These are phyloP conservation scores for Salmo trutta DNA, from an alignment of 2,797 vertebrate species.

Conservation along the genomic window DNA sequence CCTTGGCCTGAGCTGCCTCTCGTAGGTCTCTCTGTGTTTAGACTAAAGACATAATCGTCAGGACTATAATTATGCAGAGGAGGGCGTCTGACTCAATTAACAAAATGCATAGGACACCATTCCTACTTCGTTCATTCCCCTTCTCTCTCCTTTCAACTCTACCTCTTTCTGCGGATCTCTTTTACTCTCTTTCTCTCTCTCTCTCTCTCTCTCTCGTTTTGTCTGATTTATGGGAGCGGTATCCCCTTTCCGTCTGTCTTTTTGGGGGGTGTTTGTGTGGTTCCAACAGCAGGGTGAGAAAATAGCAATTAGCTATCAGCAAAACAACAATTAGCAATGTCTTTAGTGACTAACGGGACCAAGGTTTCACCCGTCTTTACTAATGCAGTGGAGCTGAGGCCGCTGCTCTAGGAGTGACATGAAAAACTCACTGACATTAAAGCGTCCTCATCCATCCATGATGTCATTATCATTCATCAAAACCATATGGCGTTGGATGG, in stretches of 20 bases:
- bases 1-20: not conserved
- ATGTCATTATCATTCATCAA: constrained; percentile 67
- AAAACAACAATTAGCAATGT: constrained; percentile 75
- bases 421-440: not conserved
- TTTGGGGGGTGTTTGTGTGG: constrained; percentile 39
- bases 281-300: constrained; percentile 60
- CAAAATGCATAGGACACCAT: not conserved
- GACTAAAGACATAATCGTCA: not conserved
- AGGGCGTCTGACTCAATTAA: not conserved
- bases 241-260: constrained; percentile 21
- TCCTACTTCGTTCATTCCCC: not conserved
- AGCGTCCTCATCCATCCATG: constrained; percentile 21
- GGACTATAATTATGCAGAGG: constrained; percentile 4
- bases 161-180: not conserved
- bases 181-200: too few relatives aligned
- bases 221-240: constrained; percentile 13
- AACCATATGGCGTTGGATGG: constrained; percentile 61
- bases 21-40: not conserved
- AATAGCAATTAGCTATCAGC: constrained; percentile 75
- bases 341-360: constrained; percentile 15
- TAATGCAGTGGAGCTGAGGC: not conserved
- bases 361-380: not conserved
- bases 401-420: not conserved
- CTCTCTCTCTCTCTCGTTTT: not conserved
- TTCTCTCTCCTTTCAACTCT: not conserved